Base-by-base conservation (phyloP, 2,113 vertebrate genomes). In the Parotia lawesii region DNA sequence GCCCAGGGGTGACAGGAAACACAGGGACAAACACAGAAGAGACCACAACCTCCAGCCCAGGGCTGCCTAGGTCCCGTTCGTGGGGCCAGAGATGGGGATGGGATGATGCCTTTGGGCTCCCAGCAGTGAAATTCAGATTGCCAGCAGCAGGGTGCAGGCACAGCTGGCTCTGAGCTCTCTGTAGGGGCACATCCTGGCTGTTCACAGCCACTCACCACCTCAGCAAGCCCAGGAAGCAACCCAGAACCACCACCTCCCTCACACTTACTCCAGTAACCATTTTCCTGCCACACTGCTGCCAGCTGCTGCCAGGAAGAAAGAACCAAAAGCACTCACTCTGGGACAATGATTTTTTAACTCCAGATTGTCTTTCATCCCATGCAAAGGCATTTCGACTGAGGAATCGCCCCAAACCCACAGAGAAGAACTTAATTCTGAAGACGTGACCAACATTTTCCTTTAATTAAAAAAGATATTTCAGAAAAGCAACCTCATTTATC, bases 1-100 rank as follows among this genome's bases (percentile, higher is more conserved):
- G 31, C 56, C 50, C 42, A 29, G 56, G n/a, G 31, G 15, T 80
- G 60, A 24, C 54, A 62, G n/a, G 29, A 61, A 76, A 51, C 54
- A 47, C 7, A 17, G 28, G 35, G 50, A 44, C 28, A 57, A 31
- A 37, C 60, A 44, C n/a, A 73, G 75, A 21, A 29, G 15, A 67
- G 35, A 54, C 24, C 42, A 48, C 14, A 40, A 2, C 14, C 23
- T 67, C 18, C 85, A 85, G 24, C 10, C 28, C 33, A 21, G 58
- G 12, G 33, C 44, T 28, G 11, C 38, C 18, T 2, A 25, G 40
- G 37, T 15, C 8, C 11, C 21, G 0, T 7, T 11, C 2, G 0
- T 33, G 14, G 33, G 17, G 15, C 31, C 44, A 29, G 71, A 16
- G 51, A 4, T 10, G 14, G 24, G 33, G 42, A n/a, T 1, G 4